Evolutionary conservation across 2,888 invertebrate species (phyloP).

Genomic region (Oscheius myriophilus): DNA sequence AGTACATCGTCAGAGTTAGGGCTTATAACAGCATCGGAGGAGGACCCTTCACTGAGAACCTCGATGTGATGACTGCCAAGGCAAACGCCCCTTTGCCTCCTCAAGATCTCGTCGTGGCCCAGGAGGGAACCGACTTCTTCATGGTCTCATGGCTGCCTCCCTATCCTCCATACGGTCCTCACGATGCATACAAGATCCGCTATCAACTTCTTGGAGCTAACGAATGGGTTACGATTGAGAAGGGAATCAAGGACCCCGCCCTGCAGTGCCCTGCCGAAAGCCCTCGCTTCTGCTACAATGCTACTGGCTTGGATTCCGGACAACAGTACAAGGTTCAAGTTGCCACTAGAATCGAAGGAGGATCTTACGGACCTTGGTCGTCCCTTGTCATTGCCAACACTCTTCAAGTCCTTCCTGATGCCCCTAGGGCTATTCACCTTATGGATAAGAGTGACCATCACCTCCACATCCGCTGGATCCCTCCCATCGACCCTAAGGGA

Average conservation of each 20-base stretch:
- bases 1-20: slow-evolving; percentile 68
- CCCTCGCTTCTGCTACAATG: slow-evolving; percentile 69
- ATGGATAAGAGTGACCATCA: slow-evolving; percentile 69
- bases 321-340: slow-evolving; percentile 69
- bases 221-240: slow-evolving; percentile 63
- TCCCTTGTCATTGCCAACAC: slow-evolving; percentile 68
- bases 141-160: slow-evolving; percentile 70
- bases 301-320: slow-evolving; percentile 67
- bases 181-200: slow-evolving; percentile 68
- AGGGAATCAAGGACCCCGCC: slow-evolving; percentile 59
- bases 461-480: slow-evolving; percentile 68
- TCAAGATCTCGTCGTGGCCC: slow-evolving; percentile 69
- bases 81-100: slow-evolving; percentile 70
- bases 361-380: slow-evolving; percentile 68
- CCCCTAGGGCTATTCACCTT: slow-evolving; percentile 67
- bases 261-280: slow-evolving; percentile 64
- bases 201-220: slow-evolving; percentile 62
- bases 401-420: slow-evolving; percentile 68
- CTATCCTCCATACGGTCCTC: slow-evolving; percentile 71
- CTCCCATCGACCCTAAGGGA: slow-evolving; percentile 65
- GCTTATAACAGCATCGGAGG: slow-evolving; percentile 70
- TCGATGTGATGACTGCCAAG: slow-evolving; percentile 70
- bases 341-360: slow-evolving; percentile 65
- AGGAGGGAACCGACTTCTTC: slow-evolving; percentile 69
- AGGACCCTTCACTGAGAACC: slow-evolving; percentile 70